phyloP scores from a whole-genome alignment of 35 echinoderm and acorn worm species.

The Chiridota heheva region DNA sequence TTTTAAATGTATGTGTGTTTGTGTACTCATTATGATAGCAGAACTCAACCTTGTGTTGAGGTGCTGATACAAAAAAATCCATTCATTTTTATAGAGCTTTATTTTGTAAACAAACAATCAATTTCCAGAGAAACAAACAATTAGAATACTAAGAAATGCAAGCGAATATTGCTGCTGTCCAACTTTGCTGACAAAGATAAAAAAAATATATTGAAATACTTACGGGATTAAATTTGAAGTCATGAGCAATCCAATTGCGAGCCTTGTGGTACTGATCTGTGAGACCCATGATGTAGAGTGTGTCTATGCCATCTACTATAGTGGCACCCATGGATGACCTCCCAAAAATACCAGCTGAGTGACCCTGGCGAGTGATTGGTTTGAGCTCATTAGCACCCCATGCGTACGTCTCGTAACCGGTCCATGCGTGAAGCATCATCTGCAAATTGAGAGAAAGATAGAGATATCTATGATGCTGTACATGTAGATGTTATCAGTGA shows the following conservation, averaged over 20 bases:
- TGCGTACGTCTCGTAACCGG: conserved; percentile 84
- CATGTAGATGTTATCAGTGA: neutral
- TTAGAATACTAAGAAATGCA: too few relatives aligned
- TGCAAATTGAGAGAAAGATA: conserved; percentile 22
- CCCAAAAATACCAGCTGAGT: conserved; percentile 97
- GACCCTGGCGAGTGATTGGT: conserved; percentile 77
- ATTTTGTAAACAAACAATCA: too few relatives aligned
- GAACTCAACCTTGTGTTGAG: too few relatives aligned
- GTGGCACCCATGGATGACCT: conserved; percentile 85
- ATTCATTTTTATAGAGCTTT: too few relatives aligned
- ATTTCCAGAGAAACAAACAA: too few relatives aligned
- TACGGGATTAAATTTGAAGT: conserved; percentile 90
- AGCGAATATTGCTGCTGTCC: too few relatives aligned
- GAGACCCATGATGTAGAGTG: conserved; percentile 92
- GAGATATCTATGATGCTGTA: neutral
- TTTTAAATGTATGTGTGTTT: too few relatives aligned
- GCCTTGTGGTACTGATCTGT: conserved; percentile 83
- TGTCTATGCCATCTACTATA: conserved; percentile 92
- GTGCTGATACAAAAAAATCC: too few relatives aligned
- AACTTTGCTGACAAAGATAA: too few relatives aligned
- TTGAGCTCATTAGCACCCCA: conserved; percentile 99
- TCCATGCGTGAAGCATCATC: conserved; percentile 99
- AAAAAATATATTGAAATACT: too few relatives aligned
- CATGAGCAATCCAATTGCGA: conserved; percentile 71
- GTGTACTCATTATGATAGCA: too few relatives aligned